phyloP scores from a whole-genome alignment of 2,113 vertebrate species.

The Apteryx owenii region DNA sequence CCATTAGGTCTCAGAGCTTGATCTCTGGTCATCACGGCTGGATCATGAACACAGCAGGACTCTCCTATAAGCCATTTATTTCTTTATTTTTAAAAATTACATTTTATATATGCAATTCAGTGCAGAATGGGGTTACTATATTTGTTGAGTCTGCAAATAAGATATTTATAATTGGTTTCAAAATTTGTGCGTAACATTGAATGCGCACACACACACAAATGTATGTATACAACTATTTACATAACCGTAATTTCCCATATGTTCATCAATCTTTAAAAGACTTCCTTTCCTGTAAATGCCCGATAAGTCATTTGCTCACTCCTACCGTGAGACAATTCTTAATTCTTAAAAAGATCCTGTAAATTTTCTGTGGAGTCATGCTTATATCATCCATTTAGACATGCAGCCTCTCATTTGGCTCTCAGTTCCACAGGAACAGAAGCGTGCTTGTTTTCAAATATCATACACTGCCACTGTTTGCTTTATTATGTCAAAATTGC shows the following conservation, averaged over 20 bases:
- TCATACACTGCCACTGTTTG: neutral
- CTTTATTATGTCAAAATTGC: neutral
- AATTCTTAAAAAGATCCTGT: neutral
- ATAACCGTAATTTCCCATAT: neutral
- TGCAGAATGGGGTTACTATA: fast-evolving
- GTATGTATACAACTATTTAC: neutral
- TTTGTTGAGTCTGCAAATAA: neutral
- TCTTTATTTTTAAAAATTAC: neutral
- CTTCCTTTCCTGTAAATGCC: neutral
- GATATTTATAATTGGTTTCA: neutral
- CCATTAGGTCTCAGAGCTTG: neutral
- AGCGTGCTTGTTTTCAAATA: neutral
- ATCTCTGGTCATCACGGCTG: neutral
- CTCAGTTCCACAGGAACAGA: neutral
- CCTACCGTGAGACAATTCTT: neutral
- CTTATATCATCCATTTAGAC: neutral
- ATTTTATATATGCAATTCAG: neutral
- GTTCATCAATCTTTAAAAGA: neutral
- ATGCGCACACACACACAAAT: neutral
- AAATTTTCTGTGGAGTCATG: neutral
- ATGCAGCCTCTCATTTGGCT: neutral
- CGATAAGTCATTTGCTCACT: neutral
- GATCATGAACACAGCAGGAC: neutral
- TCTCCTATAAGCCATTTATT: neutral
- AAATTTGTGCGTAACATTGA: neutral